Conservation (phyloP, 30 jellyfish, hydroid and myxozoan species). For the Chrysaora quinquecirrha region DNA sequence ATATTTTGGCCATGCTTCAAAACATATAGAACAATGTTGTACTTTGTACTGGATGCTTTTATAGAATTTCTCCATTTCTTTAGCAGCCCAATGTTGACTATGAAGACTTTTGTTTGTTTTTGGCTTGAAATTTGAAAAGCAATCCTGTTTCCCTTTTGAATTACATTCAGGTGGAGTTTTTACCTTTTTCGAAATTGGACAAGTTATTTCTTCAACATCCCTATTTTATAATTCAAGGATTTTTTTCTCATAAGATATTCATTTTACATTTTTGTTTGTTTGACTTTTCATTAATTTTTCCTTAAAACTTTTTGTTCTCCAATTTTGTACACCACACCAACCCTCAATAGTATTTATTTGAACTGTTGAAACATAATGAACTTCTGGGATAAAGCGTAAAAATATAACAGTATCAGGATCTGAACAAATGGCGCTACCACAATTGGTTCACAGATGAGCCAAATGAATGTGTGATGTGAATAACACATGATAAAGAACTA, state of each 20-base stretch:
- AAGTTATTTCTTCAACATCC: neutral
- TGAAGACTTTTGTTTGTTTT: too few relatives aligned
- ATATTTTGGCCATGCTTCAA: constrained; percentile 2
- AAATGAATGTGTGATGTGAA: constrained; percentile 5
- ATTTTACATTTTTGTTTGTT: neutral
- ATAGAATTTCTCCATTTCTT: neutral
- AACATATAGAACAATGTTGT: neutral
- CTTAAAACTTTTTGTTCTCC: neutral
- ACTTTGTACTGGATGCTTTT: neutral
- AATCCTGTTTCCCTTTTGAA: too few relatives aligned
- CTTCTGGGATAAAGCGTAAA: constrained; percentile 16
- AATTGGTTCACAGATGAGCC: constrained; percentile 18
- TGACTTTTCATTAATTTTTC: neutral
- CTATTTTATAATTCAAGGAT: neutral
- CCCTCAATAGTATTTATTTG: neutral
- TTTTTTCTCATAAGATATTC: neutral
- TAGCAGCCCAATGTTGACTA: too few relatives aligned
- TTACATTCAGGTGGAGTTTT: too few relatives aligned
- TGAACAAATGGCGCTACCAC: constrained; percentile 17
- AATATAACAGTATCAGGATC: constrained; percentile 17
- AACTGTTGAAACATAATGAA: constrained; percentile 12
- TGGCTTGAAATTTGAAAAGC: too few relatives aligned
- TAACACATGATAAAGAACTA: neutral
- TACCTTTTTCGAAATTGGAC: too few relatives aligned
- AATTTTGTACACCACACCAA: neutral